Percentiles rank a stretch among this genome's conserved stretches.
phyloP scores from a whole-genome alignment of 2,113 vertebrate species.

The Cheirogaleus medius region DNA sequence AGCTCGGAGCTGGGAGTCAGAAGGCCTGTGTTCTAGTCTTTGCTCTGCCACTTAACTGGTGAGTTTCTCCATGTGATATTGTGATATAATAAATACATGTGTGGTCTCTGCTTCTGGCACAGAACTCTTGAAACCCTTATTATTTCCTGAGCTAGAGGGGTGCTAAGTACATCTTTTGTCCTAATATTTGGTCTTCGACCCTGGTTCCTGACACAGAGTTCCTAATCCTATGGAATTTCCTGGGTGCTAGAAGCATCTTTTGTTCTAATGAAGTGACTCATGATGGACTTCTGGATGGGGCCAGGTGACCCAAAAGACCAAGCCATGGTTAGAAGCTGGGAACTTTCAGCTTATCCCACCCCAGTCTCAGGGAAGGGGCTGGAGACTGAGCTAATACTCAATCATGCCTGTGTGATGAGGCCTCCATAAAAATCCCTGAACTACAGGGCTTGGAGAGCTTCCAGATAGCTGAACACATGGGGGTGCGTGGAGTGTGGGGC shows the following conservation, averaged over 20 bases:
- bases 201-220: neutral
- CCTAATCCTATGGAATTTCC: neutral
- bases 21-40: neutral
- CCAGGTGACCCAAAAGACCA: neutral
- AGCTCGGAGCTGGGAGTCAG: neutral
- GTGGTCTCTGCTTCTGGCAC: neutral
- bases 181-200: neutral
- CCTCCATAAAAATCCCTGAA: no score
- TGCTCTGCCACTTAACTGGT: neutral
- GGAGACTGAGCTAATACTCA: neutral
- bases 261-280: neutral
- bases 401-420: neutral
- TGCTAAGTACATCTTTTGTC: neutral
- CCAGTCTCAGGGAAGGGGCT: neutral
- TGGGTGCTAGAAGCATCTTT: neutral
- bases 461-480: neutral
- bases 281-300: neutral
- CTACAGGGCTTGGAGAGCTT: no score
- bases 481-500: neutral
- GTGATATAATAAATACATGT: neutral
- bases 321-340: neutral
- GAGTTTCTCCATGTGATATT: neutral
- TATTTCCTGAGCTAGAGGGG: neutral
- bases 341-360: neutral
- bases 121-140: neutral